These are phyloP conservation scores for Aspidiotus destructor DNA, from an alignment of 2,888 invertebrate species.

Conservation along the genomic window DNA sequence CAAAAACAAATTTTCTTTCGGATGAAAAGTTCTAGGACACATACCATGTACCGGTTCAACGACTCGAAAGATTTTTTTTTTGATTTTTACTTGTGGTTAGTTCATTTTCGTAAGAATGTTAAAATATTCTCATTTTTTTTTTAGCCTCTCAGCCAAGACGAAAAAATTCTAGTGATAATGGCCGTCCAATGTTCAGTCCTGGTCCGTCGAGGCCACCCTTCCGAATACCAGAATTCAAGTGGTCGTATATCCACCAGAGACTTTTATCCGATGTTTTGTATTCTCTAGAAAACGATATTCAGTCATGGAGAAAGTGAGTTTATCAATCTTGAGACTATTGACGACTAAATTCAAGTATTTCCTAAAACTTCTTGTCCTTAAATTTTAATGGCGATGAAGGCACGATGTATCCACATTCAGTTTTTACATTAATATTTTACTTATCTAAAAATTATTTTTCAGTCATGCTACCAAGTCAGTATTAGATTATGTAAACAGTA, in stretches of 20 bases:
- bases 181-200: constrained; percentile 84
- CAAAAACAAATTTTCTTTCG: too few relatives aligned
- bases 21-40: too few relatives aligned
- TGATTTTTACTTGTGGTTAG: too few relatives aligned
- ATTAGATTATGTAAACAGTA: constrained; percentile 94
- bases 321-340: neutral
- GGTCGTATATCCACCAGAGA: constrained; percentile 97
- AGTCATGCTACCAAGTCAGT: constrained; percentile 95
- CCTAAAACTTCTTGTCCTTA: neutral
- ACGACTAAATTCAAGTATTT: neutral
- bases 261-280: constrained; percentile 90
- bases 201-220: constrained; percentile 90
- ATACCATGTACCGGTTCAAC: too few relatives aligned
- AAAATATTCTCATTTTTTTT: too few relatives aligned
- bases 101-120: too few relatives aligned
- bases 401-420: neutral
- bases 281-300: constrained; percentile 94
- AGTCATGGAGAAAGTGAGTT: constrained; percentile 57
- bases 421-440: neutral
- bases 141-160: neutral
- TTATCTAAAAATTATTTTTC: constrained; percentile 38
- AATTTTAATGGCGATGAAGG: neutral
- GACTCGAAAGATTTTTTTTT: too few relatives aligned
- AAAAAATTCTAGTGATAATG: constrained; percentile 39
- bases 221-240: constrained; percentile 97